Evolutionary conservation across 2,797 vertebrate species (phyloP).

Genomic region (Gymnothorax reevesii): DNA sequence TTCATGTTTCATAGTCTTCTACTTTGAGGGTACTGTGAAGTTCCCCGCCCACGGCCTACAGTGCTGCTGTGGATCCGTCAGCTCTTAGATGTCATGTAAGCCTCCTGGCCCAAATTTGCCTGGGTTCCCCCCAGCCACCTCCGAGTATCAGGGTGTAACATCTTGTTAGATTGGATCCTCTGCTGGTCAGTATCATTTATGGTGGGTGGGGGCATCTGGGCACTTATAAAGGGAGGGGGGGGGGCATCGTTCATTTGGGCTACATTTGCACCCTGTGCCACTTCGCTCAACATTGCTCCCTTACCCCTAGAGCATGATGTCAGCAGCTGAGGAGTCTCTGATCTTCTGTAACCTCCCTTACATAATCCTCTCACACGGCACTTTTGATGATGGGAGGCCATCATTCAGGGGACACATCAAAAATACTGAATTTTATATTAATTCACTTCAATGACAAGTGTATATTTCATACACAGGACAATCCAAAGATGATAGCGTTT

Average conservation of each 20-base stretch:
- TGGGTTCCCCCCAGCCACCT: not conserved
- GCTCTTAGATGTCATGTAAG: constrained; percentile 49
- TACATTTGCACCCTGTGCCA: too few relatives aligned
- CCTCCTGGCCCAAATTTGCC: constrained; percentile 27
- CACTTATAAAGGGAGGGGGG: not conserved
- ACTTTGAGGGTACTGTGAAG: constrained; percentile 34
- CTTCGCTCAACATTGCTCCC: too few relatives aligned
- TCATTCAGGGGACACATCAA: not conserved
- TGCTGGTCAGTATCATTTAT: not conserved
- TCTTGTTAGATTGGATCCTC: not conserved
- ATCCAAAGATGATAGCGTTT: not conserved
- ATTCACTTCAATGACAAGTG: not conserved
- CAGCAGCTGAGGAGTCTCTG: not conserved
- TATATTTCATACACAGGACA: not conserved
- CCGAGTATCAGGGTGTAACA: not conserved
- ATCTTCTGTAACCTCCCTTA: not conserved
- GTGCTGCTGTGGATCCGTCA: constrained; percentile 37
- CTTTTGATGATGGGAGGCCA: not conserved
- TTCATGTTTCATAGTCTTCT: constrained; percentile 29
- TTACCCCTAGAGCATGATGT: not conserved
- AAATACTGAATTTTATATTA: not conserved
- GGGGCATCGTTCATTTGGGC: not conserved
- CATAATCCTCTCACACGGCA: not conserved
- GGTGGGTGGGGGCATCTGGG: not conserved
- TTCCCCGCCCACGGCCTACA: constrained; percentile 37